Percentiles rank a stretch among this genome's conserved stretches.
Conservation (phyloP, 1,140 invertebrate species). For the Leptinotarsa lineolata region DNA sequence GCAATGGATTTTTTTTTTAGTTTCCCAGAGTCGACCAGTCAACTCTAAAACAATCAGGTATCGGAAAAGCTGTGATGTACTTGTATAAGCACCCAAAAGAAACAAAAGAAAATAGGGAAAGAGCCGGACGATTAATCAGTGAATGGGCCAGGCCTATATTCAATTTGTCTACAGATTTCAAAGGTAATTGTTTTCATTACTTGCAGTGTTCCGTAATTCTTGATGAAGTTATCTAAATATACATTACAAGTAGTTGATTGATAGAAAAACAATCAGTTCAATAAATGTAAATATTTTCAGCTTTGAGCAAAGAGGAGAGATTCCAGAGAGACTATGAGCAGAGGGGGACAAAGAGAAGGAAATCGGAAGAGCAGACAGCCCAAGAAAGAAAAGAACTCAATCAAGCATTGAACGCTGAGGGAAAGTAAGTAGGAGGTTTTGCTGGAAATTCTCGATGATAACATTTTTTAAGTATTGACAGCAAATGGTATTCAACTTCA, state of each 20-base stretch:
- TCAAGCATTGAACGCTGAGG: conserved; percentile 52
- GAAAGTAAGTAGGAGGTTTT: conserved; percentile 47
- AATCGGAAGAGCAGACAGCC: conserved; percentile 66
- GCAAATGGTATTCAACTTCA: too few species aligned
- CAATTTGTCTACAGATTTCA: conserved; percentile 94
- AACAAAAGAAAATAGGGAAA: conserved; percentile 89
- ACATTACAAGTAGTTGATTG: too few species aligned
- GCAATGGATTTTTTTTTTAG: conserved; percentile 61
- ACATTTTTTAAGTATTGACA: not conserved
- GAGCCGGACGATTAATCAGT: conserved; percentile 90
- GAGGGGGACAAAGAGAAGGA: conserved; percentile 65
- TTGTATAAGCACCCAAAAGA: conserved; percentile 98
- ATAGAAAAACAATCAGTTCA: too few species aligned
- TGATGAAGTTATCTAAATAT: not conserved
- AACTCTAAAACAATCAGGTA: conserved; percentile 90
- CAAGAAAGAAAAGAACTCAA: conserved; percentile 57
- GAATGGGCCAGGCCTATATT: conserved; percentile 98
- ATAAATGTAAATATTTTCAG: conserved; percentile 54
- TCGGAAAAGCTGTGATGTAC: conserved; percentile 99
- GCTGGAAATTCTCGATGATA: not conserved
- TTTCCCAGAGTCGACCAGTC: conserved; percentile 89
- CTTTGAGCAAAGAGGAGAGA: conserved; percentile 82
- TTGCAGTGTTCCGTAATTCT: not conserved
- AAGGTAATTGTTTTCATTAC: conserved; percentile 59
- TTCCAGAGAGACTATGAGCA: conserved; percentile 90